Evolutionary conservation across 2,888 invertebrate species (phyloP), one percentile per base, ranked within the genome.

Genomic region (Oscheius sp.): DNA sequence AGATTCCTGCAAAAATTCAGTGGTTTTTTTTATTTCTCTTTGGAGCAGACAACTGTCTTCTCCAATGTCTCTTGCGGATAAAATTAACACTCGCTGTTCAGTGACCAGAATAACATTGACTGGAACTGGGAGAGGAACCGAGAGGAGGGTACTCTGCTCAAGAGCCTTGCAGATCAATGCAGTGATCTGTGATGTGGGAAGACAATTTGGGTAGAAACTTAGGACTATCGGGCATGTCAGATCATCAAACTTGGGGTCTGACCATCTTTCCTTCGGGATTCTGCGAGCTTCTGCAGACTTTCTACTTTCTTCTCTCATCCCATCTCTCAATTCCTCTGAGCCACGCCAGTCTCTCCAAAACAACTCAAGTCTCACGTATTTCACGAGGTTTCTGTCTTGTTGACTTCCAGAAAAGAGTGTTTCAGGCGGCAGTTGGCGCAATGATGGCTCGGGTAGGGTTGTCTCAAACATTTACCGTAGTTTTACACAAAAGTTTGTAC

Each of bases 1-100:
- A 68, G 71, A 83, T 77, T 86, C 84, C 86, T 86, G 76, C 65
- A 83, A 79, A 57, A 63, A 3, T 33, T n/a, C 33, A 29, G 29
- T 29, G 55, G 9, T 55, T 21, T 13, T 13, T 9, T 9, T 9
- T 2, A 29, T 21, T 55, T 55, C 3, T 3, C 2, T 53, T 53
- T 21, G 21, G 21, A 21, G 21, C 21, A 21, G 21, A 21, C 13
- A 53, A 53, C 53, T 21, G 53, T 21, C 21, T 3, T 13, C 13
- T 48, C 21, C 53, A 51, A 51, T 21, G 11, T 21, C 53, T 51
- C n/a, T 13, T 13, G 53, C n/a, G 2, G 32, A 55, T 55, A 21
- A 29, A 32, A 21, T 13, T 21, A 55, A 55, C 55, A 32, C 21
- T 9, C 13, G 55, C 13, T 21, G 42, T 5, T 42, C 42, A 42